Evolutionary conservation across 2,113 vertebrate species (phyloP).

Genomic region (Malurus elegans): DNA sequence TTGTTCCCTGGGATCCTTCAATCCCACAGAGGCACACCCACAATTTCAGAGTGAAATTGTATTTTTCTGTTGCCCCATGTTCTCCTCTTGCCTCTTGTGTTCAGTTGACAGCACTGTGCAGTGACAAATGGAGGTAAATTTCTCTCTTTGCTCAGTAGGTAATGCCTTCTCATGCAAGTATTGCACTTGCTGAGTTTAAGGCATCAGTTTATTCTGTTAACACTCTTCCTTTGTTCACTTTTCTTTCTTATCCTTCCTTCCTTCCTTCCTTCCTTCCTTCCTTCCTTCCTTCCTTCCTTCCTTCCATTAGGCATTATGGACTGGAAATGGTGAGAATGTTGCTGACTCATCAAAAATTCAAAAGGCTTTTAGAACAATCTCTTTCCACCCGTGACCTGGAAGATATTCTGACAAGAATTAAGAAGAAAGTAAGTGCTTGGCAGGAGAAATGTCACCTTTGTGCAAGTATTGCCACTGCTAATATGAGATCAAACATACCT

Average conservation of each 20-base stretch:
- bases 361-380: slow-evolving; percentile 51
- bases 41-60: neutral
- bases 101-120: neutral
- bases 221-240: neutral
- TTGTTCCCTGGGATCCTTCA: neutral
- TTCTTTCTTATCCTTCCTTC: neutral
- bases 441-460: neutral
- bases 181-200: neutral
- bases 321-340: slow-evolving; percentile 68
- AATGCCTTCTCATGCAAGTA: neutral
- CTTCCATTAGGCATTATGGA: slow-evolving; percentile 51
- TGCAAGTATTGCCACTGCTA: neutral
- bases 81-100: neutral
- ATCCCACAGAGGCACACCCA: neutral
- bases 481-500: neutral
- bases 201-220: neutral
- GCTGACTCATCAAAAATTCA: slow-evolving; percentile 52
- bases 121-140: neutral
- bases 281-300: neutral
- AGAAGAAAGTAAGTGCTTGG: slow-evolving; percentile 57
- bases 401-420: slow-evolving; percentile 61
- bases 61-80: neutral
- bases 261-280: neutral
- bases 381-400: slow-evolving; percentile 34
- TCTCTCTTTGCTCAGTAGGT: neutral